A percentile compares a stretch with the other conserved stretches of the same genome.
phyloP scores from a whole-genome alignment of 2,113 vertebrate genomes.

The Carassius gibelio region DNA sequence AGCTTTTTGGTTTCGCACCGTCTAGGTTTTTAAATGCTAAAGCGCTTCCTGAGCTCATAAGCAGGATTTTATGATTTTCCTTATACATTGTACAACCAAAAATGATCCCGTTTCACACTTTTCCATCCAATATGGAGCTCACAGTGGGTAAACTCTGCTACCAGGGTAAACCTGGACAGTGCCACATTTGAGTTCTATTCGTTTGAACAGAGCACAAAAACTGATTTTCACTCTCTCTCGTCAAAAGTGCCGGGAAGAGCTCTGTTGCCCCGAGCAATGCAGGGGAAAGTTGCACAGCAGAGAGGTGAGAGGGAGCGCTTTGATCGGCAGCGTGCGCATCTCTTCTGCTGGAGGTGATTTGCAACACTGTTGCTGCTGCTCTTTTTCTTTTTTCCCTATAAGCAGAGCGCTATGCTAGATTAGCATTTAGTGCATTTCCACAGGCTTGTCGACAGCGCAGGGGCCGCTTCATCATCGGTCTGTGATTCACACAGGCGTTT shows the following conservation, averaged over 20 bases:
- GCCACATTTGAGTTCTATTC: constrained; percentile 61
- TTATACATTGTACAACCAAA: not conserved
- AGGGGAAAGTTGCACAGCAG: constrained; percentile 6
- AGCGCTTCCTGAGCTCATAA: not conserved
- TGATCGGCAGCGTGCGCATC: constrained; percentile 67
- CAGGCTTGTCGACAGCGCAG: constrained; percentile 32
- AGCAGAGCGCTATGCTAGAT: constrained; percentile 63
- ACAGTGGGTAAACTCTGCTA: not conserved
- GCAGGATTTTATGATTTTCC: not conserved
- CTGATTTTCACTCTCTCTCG: constrained; percentile 57
- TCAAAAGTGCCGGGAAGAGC: constrained; percentile 48
- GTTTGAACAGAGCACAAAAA: constrained; percentile 52
- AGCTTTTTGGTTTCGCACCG: not conserved
- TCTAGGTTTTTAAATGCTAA: constrained; percentile 9
- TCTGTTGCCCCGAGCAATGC: constrained; percentile 25
- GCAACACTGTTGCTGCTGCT: constrained; percentile 65
- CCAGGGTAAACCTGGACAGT: constrained; percentile 32
- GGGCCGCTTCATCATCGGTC: constrained; percentile 20
- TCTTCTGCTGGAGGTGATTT: constrained; percentile 69
- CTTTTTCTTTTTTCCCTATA: not conserved
- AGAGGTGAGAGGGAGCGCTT: constrained; percentile 66
- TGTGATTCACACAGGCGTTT: constrained; percentile 38
- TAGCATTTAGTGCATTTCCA: constrained; percentile 63
- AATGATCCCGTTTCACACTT: constrained; percentile 1
- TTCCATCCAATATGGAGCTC: constrained; percentile 10